Conservation (phyloP, 2,113 vertebrate genomes). For the Columbina picui region DNA sequence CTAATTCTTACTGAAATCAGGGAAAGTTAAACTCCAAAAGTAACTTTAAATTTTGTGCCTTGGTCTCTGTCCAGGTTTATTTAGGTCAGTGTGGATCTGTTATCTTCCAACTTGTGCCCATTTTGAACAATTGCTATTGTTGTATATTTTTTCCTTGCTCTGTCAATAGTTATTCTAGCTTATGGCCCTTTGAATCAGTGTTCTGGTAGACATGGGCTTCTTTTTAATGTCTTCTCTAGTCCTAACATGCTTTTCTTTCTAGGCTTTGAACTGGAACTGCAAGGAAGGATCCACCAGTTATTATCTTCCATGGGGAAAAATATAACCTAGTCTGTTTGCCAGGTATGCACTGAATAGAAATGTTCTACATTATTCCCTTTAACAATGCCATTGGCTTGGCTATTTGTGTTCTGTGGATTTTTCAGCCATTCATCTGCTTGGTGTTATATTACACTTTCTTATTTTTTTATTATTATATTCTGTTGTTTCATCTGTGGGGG, state of each 20-base stretch:
- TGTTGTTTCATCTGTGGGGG: neutral
- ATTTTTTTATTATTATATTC: neutral
- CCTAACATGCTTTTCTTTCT: neutral
- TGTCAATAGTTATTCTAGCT: conserved; percentile 47
- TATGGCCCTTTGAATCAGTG: neutral
- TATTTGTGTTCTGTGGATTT: neutral
- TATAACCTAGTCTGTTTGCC: neutral
- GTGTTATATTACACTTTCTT: neutral
- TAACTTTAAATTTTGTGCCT: neutral
- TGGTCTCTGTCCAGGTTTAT: neutral
- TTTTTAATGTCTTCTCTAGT: neutral
- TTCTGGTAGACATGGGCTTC: neutral
- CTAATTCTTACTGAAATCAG: neutral
- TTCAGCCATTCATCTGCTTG: neutral
- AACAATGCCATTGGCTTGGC: neutral
- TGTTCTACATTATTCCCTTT: neutral
- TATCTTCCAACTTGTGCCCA: neutral
- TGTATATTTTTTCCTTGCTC: conserved; percentile 25
- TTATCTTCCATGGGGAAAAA: neutral
- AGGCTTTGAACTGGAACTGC: neutral
- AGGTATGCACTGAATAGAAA: neutral
- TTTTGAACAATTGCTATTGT: conserved; percentile 46
- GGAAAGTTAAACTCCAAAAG: neutral
- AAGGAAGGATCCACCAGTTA: neutral
- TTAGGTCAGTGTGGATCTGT: neutral